Evolutionary conservation across 64 coral and sea anemone genomes (phyloP).

Genomic region (Actinia equina): DNA sequence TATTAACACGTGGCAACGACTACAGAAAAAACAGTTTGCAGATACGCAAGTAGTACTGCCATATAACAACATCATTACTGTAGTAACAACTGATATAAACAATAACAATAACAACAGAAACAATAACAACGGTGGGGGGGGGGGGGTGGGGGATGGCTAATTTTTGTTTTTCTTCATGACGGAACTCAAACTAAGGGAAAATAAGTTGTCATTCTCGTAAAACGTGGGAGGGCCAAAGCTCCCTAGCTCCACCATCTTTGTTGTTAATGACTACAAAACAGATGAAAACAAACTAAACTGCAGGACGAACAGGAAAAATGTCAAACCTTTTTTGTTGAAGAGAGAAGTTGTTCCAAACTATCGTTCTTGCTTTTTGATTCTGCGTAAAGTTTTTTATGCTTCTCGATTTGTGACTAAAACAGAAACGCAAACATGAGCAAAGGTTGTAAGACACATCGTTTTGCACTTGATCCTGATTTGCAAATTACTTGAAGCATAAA

Average conservation of each 20-base stretch:
- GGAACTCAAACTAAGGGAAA: too few relatives aligned
- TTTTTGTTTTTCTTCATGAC: too few relatives aligned
- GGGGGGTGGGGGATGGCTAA: too few relatives aligned
- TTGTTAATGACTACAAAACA: neutral
- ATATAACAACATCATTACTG: neutral
- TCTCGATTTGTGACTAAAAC: slow-evolving; percentile 85
- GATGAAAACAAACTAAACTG: neutral
- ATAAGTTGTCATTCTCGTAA: too few relatives aligned
- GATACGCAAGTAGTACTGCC: too few relatives aligned
- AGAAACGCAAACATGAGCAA: neutral
- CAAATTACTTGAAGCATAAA: too few relatives aligned
- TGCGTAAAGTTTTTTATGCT: slow-evolving; percentile 94
- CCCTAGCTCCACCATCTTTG: too few relatives aligned
- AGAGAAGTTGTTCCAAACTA: slow-evolving; percentile 82
- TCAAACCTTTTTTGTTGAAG: slow-evolving; percentile 80
- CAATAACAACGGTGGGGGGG: neutral
- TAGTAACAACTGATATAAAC: neutral
- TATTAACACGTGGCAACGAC: too few relatives aligned
- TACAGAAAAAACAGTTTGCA: too few relatives aligned
- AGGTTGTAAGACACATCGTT: neutral
- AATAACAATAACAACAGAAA: neutral
- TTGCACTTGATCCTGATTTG: too few relatives aligned
- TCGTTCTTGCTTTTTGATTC: slow-evolving; percentile 93
- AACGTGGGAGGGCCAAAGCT: too few relatives aligned
- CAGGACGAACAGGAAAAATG: neutral